Conservation (phyloP, 2,888 invertebrate species). For the Drosophila kanekoi region DNA sequence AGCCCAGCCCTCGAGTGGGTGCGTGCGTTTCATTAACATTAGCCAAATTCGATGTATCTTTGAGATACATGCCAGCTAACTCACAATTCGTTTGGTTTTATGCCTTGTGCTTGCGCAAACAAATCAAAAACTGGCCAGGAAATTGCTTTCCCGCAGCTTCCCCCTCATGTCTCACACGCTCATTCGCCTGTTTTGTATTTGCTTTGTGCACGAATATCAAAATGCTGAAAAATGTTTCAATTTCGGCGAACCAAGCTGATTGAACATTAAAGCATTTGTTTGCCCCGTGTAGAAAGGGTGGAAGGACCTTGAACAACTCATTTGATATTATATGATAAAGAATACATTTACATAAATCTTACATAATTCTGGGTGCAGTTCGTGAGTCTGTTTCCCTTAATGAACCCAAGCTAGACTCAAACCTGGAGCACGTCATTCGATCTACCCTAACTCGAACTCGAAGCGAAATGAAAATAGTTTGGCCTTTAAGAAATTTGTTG, state of each 20-base stretch:
- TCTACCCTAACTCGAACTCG: too few species aligned
- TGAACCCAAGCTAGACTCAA: too few species aligned
- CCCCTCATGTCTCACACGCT: neutral
- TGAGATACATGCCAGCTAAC: conserved; percentile 36
- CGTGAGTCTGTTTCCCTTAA: too few species aligned
- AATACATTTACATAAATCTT: too few species aligned
- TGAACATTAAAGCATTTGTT: too few species aligned
- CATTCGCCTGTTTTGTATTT: conserved; percentile 19
- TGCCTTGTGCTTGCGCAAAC: conserved; percentile 40
- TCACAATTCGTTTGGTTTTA: conserved; percentile 35
- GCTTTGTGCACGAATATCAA: neutral
- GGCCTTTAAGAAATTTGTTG: too few species aligned
- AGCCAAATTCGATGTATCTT: conserved; percentile 46
- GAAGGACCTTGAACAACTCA: too few species aligned
- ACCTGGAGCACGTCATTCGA: too few species aligned
- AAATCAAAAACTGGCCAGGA: conserved; percentile 58
- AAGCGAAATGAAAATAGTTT: too few species aligned
- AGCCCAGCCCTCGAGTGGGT: conserved; percentile 33
- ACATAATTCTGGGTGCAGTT: too few species aligned
- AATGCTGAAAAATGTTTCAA: conserved; percentile 17
- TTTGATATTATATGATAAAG: too few species aligned
- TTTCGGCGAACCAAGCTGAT: conserved; percentile 7
- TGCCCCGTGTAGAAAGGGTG: too few species aligned
- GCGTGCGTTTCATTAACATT: conserved; percentile 65
- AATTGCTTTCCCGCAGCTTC: conserved; percentile 42